phyloP scores from a whole-genome alignment of 2,888 invertebrate genomes.

The Nebria salina region DNA sequence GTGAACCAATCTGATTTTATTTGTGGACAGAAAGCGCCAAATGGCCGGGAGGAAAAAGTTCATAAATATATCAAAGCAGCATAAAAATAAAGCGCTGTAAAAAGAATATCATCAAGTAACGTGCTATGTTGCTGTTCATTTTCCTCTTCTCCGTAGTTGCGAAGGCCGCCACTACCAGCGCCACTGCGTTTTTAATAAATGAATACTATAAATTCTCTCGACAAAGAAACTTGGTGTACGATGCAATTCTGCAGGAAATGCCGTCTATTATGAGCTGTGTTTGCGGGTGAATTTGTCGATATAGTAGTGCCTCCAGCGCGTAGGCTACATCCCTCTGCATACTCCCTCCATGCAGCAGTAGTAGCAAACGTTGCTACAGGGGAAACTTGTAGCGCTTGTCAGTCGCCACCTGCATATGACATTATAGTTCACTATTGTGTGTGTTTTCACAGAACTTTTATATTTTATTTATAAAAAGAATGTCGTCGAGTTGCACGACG shows the following conservation, averaged over 20 bases:
- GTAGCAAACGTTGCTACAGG: not conserved
- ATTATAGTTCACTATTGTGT: constrained; percentile 15
- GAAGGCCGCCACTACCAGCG: not conserved
- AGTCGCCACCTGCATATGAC: constrained; percentile 13
- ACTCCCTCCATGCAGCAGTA: not conserved
- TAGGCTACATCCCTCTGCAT: not conserved
- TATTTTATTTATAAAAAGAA: not conserved
- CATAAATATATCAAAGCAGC: not conserved
- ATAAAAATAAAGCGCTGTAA: not conserved
- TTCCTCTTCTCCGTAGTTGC: not conserved
- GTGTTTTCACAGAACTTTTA: not conserved
- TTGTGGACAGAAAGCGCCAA: constrained; percentile 1
- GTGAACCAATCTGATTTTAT: constrained; percentile 1
- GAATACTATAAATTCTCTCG: constrained; percentile 14
- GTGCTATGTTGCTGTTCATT: constrained; percentile 19
- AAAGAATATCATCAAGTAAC: constrained; percentile 15
- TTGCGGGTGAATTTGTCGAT: constrained; percentile 21
- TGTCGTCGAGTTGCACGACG: not conserved
- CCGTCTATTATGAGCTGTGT: constrained; percentile 18
- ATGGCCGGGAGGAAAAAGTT: not conserved
- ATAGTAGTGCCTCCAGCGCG: constrained; percentile 8
- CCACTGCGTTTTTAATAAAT: constrained; percentile 13
- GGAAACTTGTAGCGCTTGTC: constrained; percentile 5
- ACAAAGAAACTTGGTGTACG: constrained; percentile 21
- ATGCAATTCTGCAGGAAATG: constrained; percentile 16